Conservation (phyloP, 2,797 vertebrate genomes). For the Periophthalmus magnuspinnatus region DNA sequence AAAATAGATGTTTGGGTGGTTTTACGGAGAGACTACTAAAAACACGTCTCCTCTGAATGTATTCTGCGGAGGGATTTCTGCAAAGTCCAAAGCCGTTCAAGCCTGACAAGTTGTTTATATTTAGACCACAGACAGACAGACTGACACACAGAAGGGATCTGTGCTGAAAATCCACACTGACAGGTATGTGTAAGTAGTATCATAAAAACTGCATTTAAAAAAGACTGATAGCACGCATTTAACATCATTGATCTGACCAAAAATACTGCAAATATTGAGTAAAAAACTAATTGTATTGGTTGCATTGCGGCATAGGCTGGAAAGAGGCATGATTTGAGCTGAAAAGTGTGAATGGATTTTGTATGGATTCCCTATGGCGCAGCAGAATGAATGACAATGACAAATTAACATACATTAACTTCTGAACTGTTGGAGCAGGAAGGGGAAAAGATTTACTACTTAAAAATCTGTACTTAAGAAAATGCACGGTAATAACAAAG, state of each 20-base stretch:
- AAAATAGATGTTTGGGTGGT: conserved; percentile 5
- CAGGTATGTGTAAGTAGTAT: not conserved
- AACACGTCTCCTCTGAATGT: conserved; percentile 3
- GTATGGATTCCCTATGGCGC: conserved; percentile 15
- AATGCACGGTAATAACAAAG: too few species aligned
- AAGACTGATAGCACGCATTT: not conserved
- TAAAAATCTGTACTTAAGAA: not conserved
- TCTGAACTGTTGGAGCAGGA: not conserved
- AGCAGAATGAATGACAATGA: conserved; percentile 21
- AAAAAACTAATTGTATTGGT: too few species aligned
- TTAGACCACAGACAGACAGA: not conserved
- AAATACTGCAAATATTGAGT: not conserved
- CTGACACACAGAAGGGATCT: conserved; percentile 3
- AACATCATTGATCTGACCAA: not conserved
- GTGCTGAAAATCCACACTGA: conserved; percentile 1
- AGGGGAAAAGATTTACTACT: not conserved
- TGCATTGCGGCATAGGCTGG: not conserved
- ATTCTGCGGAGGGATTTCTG: not conserved
- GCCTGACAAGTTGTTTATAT: not conserved
- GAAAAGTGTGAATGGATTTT: conserved; percentile 19
- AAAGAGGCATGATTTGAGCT: conserved; percentile 2
- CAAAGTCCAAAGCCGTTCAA: not conserved
- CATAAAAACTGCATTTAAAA: not conserved
- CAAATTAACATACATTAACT: conserved; percentile 9
- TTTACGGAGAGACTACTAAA: conserved; percentile 4